These are phyloP conservation scores for Pao palembangensis DNA, from an alignment of 2,113 vertebrate species.

Conservation along the genomic window DNA sequence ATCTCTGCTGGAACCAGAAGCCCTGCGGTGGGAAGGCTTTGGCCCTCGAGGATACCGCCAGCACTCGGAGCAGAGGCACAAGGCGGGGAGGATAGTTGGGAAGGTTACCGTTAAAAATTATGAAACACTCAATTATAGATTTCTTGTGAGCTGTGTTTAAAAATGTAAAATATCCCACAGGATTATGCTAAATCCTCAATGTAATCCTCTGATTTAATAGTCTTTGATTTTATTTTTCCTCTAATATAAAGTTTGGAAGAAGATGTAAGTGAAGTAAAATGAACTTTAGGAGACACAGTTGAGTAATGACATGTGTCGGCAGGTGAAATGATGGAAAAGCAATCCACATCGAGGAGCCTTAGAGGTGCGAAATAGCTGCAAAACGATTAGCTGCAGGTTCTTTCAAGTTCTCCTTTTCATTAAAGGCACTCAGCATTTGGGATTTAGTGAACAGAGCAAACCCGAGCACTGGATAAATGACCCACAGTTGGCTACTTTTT, in stretches of 20 bases:
- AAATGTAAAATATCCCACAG: constrained; percentile 54
- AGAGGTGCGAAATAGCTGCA: constrained; percentile 1
- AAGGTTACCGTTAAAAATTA: constrained; percentile 46
- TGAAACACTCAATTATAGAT: constrained; percentile 57
- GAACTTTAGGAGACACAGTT: constrained; percentile 26
- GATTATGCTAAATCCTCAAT: constrained; percentile 51
- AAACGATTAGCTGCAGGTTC: too few species aligned
- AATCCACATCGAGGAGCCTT: constrained; percentile 41
- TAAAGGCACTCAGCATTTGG: constrained; percentile 25
- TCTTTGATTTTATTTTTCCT: constrained; percentile 55
- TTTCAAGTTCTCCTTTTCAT: too few species aligned
- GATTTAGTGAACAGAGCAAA: constrained; percentile 21
- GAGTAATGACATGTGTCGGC: background rate
- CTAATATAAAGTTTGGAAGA: constrained; percentile 41
- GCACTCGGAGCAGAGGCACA: constrained; percentile 25
- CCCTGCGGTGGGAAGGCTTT: constrained; percentile 45
- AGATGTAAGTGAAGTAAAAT: constrained; percentile 28
- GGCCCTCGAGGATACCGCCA: constrained; percentile 38
- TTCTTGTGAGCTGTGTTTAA: constrained; percentile 58
- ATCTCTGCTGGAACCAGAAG: constrained; percentile 64
- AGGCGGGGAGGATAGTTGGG: constrained; percentile 11
- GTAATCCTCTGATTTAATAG: constrained; percentile 62
- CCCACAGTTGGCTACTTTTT: constrained; percentile 4
- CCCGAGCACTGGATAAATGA: constrained; percentile 13
- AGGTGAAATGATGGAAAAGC: constrained; percentile 16